Evolutionary conservation across 2,888 invertebrate species (phyloP), one percentile per base, ranked within the genome.

Genomic region (Limnephilus lunatus): DNA sequence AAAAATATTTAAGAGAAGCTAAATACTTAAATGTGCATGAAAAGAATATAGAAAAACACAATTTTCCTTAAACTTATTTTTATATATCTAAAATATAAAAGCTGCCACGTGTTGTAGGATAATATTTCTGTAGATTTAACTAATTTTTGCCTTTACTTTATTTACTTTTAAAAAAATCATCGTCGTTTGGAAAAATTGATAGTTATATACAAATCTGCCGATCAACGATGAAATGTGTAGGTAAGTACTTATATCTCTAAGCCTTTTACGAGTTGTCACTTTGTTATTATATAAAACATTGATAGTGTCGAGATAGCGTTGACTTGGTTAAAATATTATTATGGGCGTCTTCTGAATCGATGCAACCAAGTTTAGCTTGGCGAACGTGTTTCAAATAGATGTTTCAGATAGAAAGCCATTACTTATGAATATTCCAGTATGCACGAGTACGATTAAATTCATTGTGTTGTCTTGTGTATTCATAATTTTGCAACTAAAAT

Each of bases 321-420:
- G 68, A 25, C 25, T 25, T 68, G 25, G 25, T 68, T 68, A 25
- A 68, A n/a, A 68, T 2, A 68, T 68, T 35, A 83, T 83, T 83
- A 35, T 83, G n/a, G 35, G 25, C 83, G 25, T 35, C 83, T 25
- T 83, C 9, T 9, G 39, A 83, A 9, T 32, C 35, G 25, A 35
- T 25, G 39, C 25, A 83, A 83, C n/a, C 1, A 9, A 68, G 25
- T 7, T 83, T 39, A n/a, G 83, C 19, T 83, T 83, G 14, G 35
- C 35, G 32, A 35, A 83, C 83, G 39, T 83, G 83, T 35, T 83
- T 35, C 32, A 35, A 83, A 83, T 83, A 35, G 83, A 83, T 35
- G 35, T 83, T 83, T 83, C 35, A 35, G 83, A 83, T 35, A 83
- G 83, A 83, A 35, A 83, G 5, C 25, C 39, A n/a, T 68, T 68